Percentiles rank a stretch among this genome's conserved stretches.
phyloP scores from a whole-genome alignment of 2,888 invertebrate genomes.

The Megastigmus dorsalis region DNA sequence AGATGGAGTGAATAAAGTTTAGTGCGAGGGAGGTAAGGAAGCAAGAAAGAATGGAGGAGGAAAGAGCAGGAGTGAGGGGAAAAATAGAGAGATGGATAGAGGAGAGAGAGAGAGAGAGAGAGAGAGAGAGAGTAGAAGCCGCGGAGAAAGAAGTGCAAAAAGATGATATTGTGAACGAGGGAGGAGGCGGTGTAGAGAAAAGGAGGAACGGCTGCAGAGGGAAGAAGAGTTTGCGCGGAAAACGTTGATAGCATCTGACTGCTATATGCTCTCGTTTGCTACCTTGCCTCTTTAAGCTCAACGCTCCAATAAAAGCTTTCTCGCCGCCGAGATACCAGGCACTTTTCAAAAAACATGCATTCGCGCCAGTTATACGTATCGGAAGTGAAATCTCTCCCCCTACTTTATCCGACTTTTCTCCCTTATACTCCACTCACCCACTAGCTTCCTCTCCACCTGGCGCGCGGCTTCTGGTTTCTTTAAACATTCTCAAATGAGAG shows the following conservation, averaged over 20 bases:
- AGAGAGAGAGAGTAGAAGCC: neutral
- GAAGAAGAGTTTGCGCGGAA: conserved; percentile 36
- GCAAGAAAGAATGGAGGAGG: neutral
- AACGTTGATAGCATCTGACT: conserved; percentile 49
- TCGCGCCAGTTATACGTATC: conserved; percentile 45
- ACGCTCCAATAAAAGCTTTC: conserved; percentile 47
- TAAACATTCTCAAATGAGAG: conserved; percentile 11
- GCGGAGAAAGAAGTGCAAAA: neutral
- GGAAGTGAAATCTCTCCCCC: conserved; percentile 35
- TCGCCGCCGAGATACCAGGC: conserved; percentile 28
- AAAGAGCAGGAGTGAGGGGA: neutral
- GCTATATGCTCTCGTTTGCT: conserved; percentile 45
- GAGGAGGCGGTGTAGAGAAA: neutral
- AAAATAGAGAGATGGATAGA: conserved; percentile 1
- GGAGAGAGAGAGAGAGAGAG: conserved; percentile 1
- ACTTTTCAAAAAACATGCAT: conserved; percentile 44
- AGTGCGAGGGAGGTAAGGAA: conserved; percentile 13
- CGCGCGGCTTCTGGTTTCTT: conserved; percentile 10
- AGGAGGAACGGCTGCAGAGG: neutral
- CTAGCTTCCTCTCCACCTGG: neutral
- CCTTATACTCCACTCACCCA: neutral
- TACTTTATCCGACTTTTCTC: neutral
- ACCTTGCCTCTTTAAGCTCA: conserved; percentile 40
- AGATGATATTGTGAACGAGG: conserved; percentile 26
- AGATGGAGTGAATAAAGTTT: conserved; percentile 48